These are phyloP conservation scores for Philhelius pedissequus DNA, from an alignment of 2,888 invertebrate genomes.

Conservation along the genomic window DNA sequence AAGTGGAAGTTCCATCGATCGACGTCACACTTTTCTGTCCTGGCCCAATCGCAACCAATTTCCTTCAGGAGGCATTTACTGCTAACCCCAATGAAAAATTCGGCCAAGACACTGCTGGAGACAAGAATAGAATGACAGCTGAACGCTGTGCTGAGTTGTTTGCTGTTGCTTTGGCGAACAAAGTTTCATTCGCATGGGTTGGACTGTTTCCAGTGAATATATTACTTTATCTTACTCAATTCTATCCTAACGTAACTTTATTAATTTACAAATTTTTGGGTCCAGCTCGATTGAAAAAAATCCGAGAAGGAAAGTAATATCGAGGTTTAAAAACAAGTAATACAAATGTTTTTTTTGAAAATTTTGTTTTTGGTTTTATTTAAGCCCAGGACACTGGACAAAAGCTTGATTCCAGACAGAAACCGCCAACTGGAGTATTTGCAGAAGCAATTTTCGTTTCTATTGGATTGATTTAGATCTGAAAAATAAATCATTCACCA, in stretches of 20 bases:
- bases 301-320: conserved; percentile 55
- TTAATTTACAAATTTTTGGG: conserved; percentile 71
- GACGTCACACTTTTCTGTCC: conserved; percentile 86
- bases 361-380: not conserved
- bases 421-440: no score
- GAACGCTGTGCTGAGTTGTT: conserved; percentile 82
- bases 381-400: no score
- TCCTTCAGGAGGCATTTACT: conserved; percentile 85
- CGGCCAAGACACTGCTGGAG: conserved; percentile 76
- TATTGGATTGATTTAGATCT: no score
- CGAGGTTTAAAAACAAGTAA: not conserved
- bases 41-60: conserved; percentile 87
- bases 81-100: conserved; percentile 81
- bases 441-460: no score
- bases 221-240: conserved; percentile 82
- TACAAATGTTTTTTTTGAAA: not conserved
- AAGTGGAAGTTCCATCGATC: conserved; percentile 81
- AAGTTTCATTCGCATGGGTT: conserved; percentile 85
- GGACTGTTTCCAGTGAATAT: conserved; percentile 83
- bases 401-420: no score
- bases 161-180: conserved; percentile 82
- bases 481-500: no score
- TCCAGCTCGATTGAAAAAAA: conserved; percentile 37
- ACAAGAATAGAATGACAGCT: conserved; percentile 80
- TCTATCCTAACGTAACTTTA: conserved; percentile 80